Conservation (phyloP, 1,140 invertebrate genomes). For the Tetranychus cinnabarinus region DNA sequence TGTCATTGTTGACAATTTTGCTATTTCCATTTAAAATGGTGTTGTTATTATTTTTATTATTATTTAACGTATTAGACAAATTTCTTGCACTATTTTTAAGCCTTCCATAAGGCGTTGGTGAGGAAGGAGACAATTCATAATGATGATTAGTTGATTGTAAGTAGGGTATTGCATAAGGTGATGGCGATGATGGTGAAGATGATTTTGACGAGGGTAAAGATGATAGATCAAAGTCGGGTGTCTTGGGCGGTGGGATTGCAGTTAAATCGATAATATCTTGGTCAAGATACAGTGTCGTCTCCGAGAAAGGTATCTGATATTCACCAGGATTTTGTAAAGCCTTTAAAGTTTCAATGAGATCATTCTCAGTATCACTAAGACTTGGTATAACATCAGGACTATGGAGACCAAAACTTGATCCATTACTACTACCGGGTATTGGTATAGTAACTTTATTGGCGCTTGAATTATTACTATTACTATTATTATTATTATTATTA, state of each 20-base stretch:
- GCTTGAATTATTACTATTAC: too few species aligned
- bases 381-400: conserved; percentile 41
- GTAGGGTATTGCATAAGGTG: neutral
- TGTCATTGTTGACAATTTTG: too few species aligned
- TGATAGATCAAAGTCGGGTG: conserved; percentile 36
- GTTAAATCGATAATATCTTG: conserved; percentile 74
- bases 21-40: too few species aligned
- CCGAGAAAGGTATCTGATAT: conserved; percentile 22
- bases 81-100: too few species aligned
- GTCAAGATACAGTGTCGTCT: conserved; percentile 40
- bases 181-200: too few species aligned
- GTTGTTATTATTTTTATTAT: too few species aligned
- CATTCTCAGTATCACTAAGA: conserved; percentile 6
- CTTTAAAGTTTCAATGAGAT: conserved; percentile 20
- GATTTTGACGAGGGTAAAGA: too few species aligned
- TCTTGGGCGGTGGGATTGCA: conserved; percentile 54
- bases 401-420: conserved; percentile 53
- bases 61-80: too few species aligned
- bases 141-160: too few species aligned
- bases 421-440: conserved; percentile 15
- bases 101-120: too few species aligned
- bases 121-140: too few species aligned
- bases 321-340: conserved; percentile 20
- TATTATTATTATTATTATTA: too few species aligned
- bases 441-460: neutral